Percentiles rank a stretch among this genome's conserved stretches.
These are phyloP conservation scores for Pocota personata DNA, from an alignment of 2,888 invertebrate species.

Conservation along the genomic window DNA sequence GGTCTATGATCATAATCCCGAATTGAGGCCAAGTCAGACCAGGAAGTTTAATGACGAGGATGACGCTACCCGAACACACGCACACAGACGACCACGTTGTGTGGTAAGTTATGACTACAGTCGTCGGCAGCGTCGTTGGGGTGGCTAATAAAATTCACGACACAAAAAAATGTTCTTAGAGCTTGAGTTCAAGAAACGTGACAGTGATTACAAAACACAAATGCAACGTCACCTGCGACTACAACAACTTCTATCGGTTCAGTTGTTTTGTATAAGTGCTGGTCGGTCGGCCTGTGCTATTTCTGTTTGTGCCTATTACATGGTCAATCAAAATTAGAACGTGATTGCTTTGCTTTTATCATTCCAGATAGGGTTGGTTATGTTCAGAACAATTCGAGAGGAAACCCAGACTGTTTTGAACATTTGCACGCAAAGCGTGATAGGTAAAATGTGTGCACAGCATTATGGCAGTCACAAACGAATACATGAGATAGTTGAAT, in stretches of 20 bases:
- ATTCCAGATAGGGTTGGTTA: not conserved
- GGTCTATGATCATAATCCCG: not conserved
- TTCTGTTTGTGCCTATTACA: not conserved
- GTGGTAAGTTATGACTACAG: not conserved
- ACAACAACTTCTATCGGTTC: not conserved
- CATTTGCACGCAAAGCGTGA: not conserved
- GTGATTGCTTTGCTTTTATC: not conserved
- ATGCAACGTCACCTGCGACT: not conserved
- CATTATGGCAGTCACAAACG: not conserved
- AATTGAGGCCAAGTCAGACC: not conserved
- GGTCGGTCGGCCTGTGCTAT: not conserved
- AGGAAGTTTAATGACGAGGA: not conserved
- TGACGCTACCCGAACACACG: no score
- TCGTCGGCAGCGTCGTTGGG: not conserved
- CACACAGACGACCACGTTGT: no score
- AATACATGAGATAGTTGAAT: not conserved
- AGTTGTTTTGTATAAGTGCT: not conserved
- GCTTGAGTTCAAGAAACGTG: constrained; percentile 5
- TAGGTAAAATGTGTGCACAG: not conserved
- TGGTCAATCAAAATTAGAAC: not conserved
- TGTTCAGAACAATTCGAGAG: not conserved
- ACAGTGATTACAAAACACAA: constrained; percentile 5
- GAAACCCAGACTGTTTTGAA: not conserved
- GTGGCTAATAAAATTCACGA: not conserved
- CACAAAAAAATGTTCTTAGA: not conserved